These are phyloP conservation scores for Tamandua tetradactyla DNA, from an alignment of 2,797 vertebrate genomes.

Conservation along the genomic window DNA sequence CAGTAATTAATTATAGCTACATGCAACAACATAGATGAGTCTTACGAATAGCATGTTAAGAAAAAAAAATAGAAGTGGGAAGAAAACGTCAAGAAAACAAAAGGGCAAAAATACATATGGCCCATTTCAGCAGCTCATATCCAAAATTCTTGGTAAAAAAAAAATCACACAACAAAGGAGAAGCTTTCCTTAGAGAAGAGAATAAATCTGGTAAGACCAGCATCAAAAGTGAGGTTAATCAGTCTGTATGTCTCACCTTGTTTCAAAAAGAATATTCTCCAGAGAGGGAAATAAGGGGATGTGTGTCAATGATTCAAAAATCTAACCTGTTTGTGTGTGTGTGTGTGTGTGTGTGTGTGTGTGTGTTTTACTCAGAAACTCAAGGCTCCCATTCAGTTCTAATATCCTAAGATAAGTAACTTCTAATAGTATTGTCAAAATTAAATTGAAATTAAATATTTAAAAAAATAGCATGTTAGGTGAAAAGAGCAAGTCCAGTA, in stretches of 20 bases:
- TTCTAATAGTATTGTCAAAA: background rate
- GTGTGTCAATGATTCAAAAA: background rate
- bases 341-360: too few species aligned
- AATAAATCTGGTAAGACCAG: background rate
- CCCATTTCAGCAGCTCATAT: slow-evolving; percentile 22
- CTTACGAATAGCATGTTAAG: slow-evolving; percentile 18
- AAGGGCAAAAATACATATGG: background rate
- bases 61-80: background rate
- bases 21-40: background rate
- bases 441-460: background rate
- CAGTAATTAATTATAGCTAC: background rate
- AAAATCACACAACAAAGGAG: background rate
- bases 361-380: slow-evolving; percentile 41
- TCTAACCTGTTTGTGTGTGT: too few species aligned
- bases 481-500: background rate
- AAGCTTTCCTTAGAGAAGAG: slow-evolving; percentile 23
- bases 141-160: slow-evolving; percentile 52
- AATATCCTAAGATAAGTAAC: background rate
- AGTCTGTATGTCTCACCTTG: background rate
- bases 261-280: background rate
- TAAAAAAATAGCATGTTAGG: background rate
- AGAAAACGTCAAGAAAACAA: background rate
- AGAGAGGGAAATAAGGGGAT: background rate
- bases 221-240: background rate
- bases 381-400: background rate